Percentiles rank a stretch among this genome's conserved stretches.
These are phyloP conservation scores for Etheostoma spectabile DNA, from an alignment of 2,113 vertebrate genomes.

Conservation along the genomic window DNA sequence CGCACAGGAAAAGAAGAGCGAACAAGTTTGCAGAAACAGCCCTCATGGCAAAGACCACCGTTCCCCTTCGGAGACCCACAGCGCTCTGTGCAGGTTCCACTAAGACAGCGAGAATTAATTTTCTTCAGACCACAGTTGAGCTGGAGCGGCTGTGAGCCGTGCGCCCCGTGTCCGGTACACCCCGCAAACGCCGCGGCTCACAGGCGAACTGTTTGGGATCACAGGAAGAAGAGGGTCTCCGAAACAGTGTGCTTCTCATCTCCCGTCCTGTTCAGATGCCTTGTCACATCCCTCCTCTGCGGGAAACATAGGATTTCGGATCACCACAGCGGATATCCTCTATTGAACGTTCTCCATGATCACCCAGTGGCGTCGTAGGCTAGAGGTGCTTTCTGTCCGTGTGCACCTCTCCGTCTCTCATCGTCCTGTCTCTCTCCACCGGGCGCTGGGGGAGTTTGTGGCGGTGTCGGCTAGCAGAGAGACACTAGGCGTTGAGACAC, in stretches of 20 bases:
- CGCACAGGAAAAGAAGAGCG: constrained; percentile 81
- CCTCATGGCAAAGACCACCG: constrained; percentile 73
- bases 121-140: constrained; percentile 34
- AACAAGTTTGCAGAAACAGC: constrained; percentile 78
- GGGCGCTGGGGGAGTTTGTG: constrained; percentile 73
- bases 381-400: constrained; percentile 31
- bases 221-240: constrained; percentile 43
- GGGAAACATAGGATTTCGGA: constrained; percentile 9
- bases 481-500: constrained; percentile 76
- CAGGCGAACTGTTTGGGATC: constrained; percentile 56
- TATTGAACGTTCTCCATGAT: constrained; percentile 12
- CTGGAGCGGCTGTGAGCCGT: constrained; percentile 28
- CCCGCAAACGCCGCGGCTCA: constrained; percentile 44
- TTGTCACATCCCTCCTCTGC: constrained; percentile 30
- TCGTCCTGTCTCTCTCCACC: constrained; percentile 46
- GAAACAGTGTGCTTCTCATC: constrained; percentile 59
- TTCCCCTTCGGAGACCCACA: not conserved
- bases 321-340: not conserved
- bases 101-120: not conserved
- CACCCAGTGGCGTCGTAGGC: constrained; percentile 18
- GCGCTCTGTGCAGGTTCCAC: constrained; percentile 16
- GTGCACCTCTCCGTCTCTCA: constrained; percentile 41
- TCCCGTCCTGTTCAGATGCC: constrained; percentile 46
- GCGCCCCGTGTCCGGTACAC: constrained; percentile 52
- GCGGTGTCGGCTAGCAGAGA: constrained; percentile 64